These are phyloP conservation scores for Harpalus rubripes DNA, from an alignment of 2,888 invertebrate species.

Conservation along the genomic window DNA sequence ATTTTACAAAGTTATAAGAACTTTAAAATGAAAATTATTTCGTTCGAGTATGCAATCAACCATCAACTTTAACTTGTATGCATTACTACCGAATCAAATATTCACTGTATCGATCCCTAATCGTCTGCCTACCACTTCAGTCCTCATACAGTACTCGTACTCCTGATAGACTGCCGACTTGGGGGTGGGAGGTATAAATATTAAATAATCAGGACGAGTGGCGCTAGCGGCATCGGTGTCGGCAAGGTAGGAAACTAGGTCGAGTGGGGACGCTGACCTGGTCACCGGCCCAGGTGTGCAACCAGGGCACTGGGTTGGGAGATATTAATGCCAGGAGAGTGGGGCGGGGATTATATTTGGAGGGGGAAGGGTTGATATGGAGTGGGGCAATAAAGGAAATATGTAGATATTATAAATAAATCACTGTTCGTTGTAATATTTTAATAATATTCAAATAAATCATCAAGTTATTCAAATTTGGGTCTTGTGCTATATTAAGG, in stretches of 20 bases:
- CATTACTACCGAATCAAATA: constrained; percentile 15
- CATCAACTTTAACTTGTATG: constrained; percentile 14
- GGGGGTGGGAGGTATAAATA: constrained; percentile 42
- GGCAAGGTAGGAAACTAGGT: constrained; percentile 52
- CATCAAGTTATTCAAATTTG: too few species aligned
- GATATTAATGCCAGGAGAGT: neutral
- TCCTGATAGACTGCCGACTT: neutral
- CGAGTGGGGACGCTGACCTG: constrained; percentile 56
- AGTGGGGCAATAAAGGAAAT: neutral
- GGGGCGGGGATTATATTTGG: neutral
- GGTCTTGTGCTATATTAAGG: too few species aligned
- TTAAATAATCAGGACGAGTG: constrained; percentile 61
- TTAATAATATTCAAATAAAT: too few species aligned
- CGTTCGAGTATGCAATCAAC: neutral
- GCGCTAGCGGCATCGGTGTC: neutral
- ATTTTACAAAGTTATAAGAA: too few species aligned
- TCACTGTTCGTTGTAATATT: too few species aligned
- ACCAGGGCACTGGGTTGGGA: neutral
- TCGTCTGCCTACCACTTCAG: constrained; percentile 24
- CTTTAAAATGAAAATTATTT: too few species aligned
- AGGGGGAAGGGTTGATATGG: neutral
- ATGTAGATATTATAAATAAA: too few species aligned
- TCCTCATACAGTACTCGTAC: neutral
- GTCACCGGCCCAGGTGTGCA: constrained; percentile 51
- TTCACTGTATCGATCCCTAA: constrained; percentile 12